phyloP scores from a whole-genome alignment of 23 tunicate species.

The Trididemnum clinides region DNA sequence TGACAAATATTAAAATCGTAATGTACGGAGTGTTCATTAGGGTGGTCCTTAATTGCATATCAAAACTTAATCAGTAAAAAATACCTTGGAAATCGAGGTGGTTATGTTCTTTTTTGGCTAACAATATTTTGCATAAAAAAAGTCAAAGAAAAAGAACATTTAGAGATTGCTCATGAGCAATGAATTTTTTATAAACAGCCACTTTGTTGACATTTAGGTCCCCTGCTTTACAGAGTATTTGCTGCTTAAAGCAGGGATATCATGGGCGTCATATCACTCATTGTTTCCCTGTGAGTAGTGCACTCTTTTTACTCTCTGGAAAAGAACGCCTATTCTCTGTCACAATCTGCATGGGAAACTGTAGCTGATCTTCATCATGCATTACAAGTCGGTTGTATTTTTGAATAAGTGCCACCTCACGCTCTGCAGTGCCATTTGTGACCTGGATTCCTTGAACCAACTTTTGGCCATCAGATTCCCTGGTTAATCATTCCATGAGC shows the following conservation, averaged over 20 bases:
- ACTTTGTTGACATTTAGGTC: constrained; percentile 28
- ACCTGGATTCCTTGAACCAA: neutral
- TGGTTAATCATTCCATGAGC: constrained; percentile 25
- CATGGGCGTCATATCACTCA: constrained; percentile 17
- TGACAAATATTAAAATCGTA: too few relatives aligned
- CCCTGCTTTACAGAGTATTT: constrained; percentile 12
- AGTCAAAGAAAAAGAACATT: constrained; percentile 11
- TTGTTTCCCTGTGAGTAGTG: constrained; percentile 26
- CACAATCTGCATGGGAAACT: constrained; percentile 29
- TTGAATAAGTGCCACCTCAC: constrained; percentile 8
- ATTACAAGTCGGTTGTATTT: neutral
- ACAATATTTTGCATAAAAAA: too few relatives aligned
- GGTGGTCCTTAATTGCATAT: too few relatives aligned
- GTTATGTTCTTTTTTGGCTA: too few relatives aligned
- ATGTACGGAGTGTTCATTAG: too few relatives aligned
- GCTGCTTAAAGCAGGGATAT: constrained; percentile 18
- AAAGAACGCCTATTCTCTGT: constrained; percentile 5
- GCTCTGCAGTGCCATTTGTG: too few relatives aligned
- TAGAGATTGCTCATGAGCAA: constrained; percentile 28
- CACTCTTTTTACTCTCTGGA: neutral
- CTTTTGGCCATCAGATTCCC: constrained; percentile 21
- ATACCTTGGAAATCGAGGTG: too few relatives aligned
- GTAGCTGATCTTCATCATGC: too few relatives aligned
- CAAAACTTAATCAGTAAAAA: too few relatives aligned
- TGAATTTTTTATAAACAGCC: constrained; percentile 3